phyloP scores from a whole-genome alignment of 2,113 vertebrate genomes.

The Bubo bubo region DNA sequence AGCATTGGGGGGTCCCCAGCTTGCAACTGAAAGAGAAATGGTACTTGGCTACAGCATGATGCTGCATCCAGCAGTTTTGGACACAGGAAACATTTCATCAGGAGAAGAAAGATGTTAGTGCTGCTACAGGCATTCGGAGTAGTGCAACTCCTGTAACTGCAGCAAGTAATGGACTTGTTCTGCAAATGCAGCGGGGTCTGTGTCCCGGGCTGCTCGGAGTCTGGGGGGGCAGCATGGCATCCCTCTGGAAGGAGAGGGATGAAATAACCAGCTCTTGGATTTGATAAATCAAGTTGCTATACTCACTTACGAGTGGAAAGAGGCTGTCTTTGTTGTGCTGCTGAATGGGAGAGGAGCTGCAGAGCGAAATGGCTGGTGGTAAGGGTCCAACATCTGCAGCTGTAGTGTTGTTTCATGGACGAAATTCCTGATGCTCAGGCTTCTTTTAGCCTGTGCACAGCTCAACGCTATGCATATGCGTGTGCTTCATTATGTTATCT shows the following conservation, averaged over 20 bases:
- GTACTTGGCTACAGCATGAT: neutral
- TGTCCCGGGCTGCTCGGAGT: too few species aligned
- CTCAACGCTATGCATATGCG: fast-evolving
- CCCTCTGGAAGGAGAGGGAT: neutral
- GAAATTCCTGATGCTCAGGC: neutral
- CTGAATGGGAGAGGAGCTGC: neutral
- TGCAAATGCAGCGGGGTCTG: too few species aligned
- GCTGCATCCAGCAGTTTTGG: neutral
- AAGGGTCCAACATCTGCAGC: too few species aligned
- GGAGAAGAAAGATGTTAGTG: neutral
- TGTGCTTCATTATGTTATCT: fast-evolving
- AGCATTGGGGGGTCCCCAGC: neutral
- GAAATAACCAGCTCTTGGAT: neutral
- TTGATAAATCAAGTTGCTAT: neutral
- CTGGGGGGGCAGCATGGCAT: too few species aligned
- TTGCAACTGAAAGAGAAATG: neutral
- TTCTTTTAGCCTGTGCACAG: neutral
- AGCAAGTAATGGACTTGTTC: neutral
- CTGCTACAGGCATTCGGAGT: neutral
- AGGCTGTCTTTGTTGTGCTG: neutral
- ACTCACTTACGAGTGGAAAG: too few species aligned
- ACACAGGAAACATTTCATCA: neutral
- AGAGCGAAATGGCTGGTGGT: neutral
- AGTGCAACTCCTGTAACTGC: neutral
- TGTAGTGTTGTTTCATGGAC: neutral